Conservation (phyloP, 2,888 invertebrate species). For the Ametastegia equiseti region DNA sequence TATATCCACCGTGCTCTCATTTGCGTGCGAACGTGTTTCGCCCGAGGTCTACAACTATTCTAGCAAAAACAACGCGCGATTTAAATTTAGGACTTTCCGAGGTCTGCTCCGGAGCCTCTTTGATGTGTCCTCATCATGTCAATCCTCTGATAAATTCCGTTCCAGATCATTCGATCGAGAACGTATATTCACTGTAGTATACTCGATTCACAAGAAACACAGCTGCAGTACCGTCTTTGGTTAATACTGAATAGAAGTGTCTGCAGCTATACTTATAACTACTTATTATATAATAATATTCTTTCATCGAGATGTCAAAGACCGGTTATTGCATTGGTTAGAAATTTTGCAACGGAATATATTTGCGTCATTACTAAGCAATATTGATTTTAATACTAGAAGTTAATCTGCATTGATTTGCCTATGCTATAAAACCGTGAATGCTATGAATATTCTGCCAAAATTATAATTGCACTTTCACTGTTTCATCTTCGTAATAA, state of each 20-base stretch:
- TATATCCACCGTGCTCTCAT: constrained; percentile 25
- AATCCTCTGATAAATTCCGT: background rate
- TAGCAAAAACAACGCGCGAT: constrained; percentile 29
- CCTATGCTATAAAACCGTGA: too few species aligned
- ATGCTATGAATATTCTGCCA: background rate
- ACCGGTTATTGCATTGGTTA: constrained; percentile 43
- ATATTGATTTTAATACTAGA: too few species aligned
- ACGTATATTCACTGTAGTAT: background rate
- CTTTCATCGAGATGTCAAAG: constrained; percentile 39
- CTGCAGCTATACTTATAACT: background rate
- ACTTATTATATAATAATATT: constrained; percentile 48
- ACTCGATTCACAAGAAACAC: too few species aligned
- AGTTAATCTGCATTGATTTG: too few species aligned
- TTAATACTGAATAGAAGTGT: background rate
- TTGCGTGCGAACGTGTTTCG: constrained; percentile 41
- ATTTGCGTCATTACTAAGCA: background rate
- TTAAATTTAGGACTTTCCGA: constrained; percentile 26
- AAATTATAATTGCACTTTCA: background rate
- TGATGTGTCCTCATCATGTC: constrained; percentile 30
- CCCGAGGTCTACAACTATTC: constrained; percentile 37
- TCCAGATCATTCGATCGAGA: background rate
- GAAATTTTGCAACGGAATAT: constrained; percentile 37
- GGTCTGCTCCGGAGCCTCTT: constrained; percentile 8
- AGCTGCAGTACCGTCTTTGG: background rate
- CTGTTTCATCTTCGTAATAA: background rate